phyloP scores from a whole-genome alignment of 2,888 invertebrate species.

The Coelopa pilipes region DNA sequence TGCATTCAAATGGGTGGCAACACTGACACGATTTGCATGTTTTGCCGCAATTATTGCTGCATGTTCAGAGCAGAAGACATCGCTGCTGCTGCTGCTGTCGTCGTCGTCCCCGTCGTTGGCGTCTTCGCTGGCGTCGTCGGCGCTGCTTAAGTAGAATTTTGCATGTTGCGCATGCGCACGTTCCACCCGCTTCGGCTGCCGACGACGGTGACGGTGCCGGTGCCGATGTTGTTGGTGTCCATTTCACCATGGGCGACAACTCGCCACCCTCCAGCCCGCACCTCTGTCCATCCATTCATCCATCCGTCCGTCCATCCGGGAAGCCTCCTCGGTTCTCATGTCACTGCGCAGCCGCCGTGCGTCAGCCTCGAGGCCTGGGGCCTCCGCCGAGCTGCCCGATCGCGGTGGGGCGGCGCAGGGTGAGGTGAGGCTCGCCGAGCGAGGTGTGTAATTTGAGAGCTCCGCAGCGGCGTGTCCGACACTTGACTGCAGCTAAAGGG shows the following conservation, averaged over 20 bases:
- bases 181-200: conserved; percentile 16
- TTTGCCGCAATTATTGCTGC: conserved; percentile 32
- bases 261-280: background rate
- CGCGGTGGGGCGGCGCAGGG: background rate
- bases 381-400: background rate
- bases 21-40: conserved; percentile 36
- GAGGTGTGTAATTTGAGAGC: conserved; percentile 31
- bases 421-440: background rate
- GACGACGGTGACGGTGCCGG: background rate
- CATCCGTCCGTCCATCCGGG: conserved; percentile 5
- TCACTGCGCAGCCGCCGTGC: background rate
- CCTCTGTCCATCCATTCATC: background rate
- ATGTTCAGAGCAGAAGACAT: background rate
- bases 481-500: background rate
- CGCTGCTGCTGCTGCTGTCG: background rate
- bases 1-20: conserved; percentile 18
- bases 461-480: conserved; percentile 10
- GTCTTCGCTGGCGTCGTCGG: background rate
- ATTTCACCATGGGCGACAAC: conserved; percentile 29
- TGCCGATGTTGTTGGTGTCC: background rate
- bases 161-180: conserved; percentile 28
- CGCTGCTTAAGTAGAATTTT: conserved; percentile 20
- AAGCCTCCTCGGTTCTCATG: no score
- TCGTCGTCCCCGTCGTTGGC: background rate
- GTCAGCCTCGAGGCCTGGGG: background rate